Evolutionary conservation across 30 jellyfish, hydroid and myxozoan genomes (phyloP).

Genomic region (Aurelia sp.): DNA sequence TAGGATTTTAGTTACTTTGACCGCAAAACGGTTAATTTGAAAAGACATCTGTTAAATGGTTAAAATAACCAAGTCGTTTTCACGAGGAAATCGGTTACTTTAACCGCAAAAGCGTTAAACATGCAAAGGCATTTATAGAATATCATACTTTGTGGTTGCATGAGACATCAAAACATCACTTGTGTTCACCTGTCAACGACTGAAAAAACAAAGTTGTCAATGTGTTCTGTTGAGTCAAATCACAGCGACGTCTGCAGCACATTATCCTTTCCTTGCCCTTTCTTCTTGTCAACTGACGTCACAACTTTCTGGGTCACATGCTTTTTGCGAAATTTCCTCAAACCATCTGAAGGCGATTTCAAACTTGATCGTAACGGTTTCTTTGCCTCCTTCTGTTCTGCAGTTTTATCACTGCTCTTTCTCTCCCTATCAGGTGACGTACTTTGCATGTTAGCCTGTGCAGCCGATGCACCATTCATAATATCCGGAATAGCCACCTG

Average conservation of each 20-base stretch:
- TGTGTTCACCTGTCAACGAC: too few species aligned
- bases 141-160: too few species aligned
- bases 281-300: slow-evolving; percentile 43
- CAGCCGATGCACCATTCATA: neutral
- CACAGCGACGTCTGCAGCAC: slow-evolving; percentile 23
- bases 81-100: too few species aligned
- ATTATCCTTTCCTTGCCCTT: slow-evolving; percentile 8
- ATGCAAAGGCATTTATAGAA: too few species aligned
- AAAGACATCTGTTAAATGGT: too few species aligned
- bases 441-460: neutral
- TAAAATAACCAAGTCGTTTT: too few species aligned
- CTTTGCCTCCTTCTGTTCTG: slow-evolving; percentile 23
- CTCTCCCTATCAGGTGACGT: neutral
- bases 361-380: slow-evolving; percentile 73
- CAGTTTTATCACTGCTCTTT: neutral
- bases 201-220: too few species aligned
- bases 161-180: too few species aligned
- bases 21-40: too few species aligned
- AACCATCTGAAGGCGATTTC: slow-evolving; percentile 71
- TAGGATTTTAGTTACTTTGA: too few species aligned
- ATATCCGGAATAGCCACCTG: slow-evolving; percentile 32
- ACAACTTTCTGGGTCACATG: slow-evolving; percentile 55
- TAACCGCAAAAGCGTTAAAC: too few species aligned
- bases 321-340: slow-evolving; percentile 64
- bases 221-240: too few species aligned